Conservation (phyloP, 2,113 vertebrate species). For the Ageneiosus marmoratus region DNA sequence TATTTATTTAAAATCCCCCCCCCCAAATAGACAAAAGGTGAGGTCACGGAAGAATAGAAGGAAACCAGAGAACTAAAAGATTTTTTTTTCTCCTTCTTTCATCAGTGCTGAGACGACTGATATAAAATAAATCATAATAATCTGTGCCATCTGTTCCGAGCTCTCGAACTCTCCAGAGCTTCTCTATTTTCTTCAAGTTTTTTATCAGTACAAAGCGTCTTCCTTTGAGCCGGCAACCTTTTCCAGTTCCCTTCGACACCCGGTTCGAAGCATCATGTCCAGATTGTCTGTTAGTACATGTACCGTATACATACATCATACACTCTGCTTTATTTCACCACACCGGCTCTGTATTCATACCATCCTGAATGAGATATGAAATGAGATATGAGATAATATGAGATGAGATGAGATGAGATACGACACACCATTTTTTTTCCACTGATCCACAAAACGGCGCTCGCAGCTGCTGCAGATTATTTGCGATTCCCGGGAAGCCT, state of each 20-base stretch:
- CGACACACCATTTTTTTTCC: constrained; percentile 48
- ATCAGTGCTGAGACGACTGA: not conserved
- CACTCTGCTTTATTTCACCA: too few species aligned
- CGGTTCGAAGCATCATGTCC: constrained; percentile 37
- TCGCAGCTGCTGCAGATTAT: constrained; percentile 74
- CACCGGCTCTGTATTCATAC: not conserved
- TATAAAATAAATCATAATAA: constrained; percentile 3
- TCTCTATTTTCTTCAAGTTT: not conserved
- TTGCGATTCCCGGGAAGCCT: constrained; percentile 59
- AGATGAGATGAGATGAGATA: too few species aligned
- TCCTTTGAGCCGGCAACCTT: not conserved
- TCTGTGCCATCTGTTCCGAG: constrained; percentile 18
- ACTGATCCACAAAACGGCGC: constrained; percentile 70
- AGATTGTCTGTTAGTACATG: too few species aligned
- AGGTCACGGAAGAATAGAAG: not conserved
- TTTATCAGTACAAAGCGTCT: not conserved
- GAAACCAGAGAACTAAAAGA: not conserved
- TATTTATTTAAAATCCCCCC: too few species aligned
- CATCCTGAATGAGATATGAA: constrained; percentile 3
- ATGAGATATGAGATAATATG: not conserved
- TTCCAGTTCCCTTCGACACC: not conserved
- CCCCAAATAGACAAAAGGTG: not conserved
- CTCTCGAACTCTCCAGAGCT: not conserved
- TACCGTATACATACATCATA: too few species aligned
- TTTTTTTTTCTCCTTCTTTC: not conserved